These are phyloP conservation scores for Mesochorus sp. DNA, from an alignment of 2,888 invertebrate genomes.

Conservation along the genomic window DNA sequence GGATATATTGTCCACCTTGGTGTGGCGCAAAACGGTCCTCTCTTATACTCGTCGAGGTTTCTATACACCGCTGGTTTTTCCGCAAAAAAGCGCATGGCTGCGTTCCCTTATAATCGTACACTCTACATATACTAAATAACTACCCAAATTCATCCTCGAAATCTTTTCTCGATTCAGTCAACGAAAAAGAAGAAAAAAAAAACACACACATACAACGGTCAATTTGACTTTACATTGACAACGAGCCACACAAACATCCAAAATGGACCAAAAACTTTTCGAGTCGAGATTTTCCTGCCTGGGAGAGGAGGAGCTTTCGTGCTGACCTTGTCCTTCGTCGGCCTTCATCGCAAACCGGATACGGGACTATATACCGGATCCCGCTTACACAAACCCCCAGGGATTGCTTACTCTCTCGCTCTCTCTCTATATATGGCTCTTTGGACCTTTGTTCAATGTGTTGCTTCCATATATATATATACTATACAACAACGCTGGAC, in stretches of 20 bases:
- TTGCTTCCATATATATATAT: too few relatives aligned
- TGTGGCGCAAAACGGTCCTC: neutral
- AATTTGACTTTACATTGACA: too few relatives aligned
- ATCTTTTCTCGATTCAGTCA: neutral
- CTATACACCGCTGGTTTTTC: conserved; percentile 6
- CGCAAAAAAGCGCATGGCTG: conserved; percentile 20
- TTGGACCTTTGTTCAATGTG: neutral
- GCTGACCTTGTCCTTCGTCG: conserved; percentile 71
- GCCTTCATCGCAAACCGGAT: conserved; percentile 38
- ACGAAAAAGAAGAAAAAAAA: neutral
- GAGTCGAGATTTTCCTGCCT: neutral
- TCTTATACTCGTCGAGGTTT: conserved; percentile 7
- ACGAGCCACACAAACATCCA: too few relatives aligned
- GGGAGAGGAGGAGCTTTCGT: conserved; percentile 5
- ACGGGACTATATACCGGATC: conserved; percentile 15
- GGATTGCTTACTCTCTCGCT: neutral
- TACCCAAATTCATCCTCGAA: too few relatives aligned
- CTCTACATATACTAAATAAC: too few relatives aligned
- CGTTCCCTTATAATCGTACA: neutral
- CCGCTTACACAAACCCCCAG: neutral
- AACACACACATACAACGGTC: too few relatives aligned
- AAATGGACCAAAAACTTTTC: too few relatives aligned
- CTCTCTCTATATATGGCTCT: too few relatives aligned
- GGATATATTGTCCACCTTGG: conserved; percentile 50
- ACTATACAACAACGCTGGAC: neutral